Evolutionary conservation across 2,888 invertebrate species (phyloP).

Genomic region (Drosophila rellima): DNA sequence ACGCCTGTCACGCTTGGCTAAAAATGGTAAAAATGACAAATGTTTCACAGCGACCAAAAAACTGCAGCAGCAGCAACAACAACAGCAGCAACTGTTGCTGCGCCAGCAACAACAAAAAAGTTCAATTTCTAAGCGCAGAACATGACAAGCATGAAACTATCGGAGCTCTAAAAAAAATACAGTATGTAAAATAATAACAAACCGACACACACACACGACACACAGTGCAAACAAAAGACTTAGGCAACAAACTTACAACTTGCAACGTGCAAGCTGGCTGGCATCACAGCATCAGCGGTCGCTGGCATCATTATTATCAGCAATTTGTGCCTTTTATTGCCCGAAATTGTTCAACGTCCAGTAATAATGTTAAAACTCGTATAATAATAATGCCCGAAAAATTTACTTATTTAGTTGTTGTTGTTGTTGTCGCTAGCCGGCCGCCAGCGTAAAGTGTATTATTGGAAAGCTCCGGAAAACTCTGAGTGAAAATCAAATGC

Average conservation of each 20-base stretch:
- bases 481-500: conserved; percentile 15
- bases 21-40: conserved; percentile 81
- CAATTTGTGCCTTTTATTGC: conserved; percentile 76
- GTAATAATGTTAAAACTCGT: conserved; percentile 75
- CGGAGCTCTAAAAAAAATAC: conserved; percentile 49
- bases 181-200: conserved; percentile 77
- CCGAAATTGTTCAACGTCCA: conserved; percentile 76
- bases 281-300: conserved; percentile 19
- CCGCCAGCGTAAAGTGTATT: conserved; percentile 62
- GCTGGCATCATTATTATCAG: conserved; percentile 73
- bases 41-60: conserved; percentile 76
- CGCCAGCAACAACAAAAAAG: conserved; percentile 60
- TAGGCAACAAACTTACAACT: conserved; percentile 64
- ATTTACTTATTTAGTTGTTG: conserved; percentile 41
- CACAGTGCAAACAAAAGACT: conserved; percentile 70
- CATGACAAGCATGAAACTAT: conserved; percentile 79
- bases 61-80: conserved; percentile 41
- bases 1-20: conserved; percentile 79
- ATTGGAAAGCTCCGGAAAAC: conserved; percentile 73
- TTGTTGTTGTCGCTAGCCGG: conserved; percentile 25
- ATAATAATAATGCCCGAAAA: conserved; percentile 65
- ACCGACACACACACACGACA: conserved; percentile 50
- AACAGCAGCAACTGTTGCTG: conserved; percentile 15
- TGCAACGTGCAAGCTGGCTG: conserved; percentile 21
- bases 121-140: conserved; percentile 75